These are phyloP conservation scores for Pantherophis guttatus DNA, from an alignment of 2,113 vertebrate genomes.

Conservation along the genomic window DNA sequence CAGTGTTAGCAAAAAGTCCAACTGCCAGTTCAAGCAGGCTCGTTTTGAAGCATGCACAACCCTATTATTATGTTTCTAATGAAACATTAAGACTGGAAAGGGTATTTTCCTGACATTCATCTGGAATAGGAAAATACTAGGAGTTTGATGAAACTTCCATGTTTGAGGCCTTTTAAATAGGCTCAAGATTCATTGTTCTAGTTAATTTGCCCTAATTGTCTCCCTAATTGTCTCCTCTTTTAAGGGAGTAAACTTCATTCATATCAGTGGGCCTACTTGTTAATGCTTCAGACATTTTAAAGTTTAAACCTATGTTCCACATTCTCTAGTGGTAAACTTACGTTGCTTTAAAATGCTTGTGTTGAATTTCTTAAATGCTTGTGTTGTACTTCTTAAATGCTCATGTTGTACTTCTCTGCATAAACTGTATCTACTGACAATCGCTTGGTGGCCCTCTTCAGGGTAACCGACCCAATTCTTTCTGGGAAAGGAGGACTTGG, in stretches of 20 bases:
- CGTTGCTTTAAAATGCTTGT: too few relatives aligned
- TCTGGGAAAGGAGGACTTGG: too few relatives aligned
- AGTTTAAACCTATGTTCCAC: too few relatives aligned
- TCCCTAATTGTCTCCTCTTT: not conserved
- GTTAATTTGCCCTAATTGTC: not conserved
- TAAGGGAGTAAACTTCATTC: not conserved
- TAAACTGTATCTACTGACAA: too few relatives aligned
- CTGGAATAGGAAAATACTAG: not conserved
- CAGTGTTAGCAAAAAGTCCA: not conserved
- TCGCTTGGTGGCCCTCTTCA: too few relatives aligned
- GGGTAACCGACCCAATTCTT: too few relatives aligned
- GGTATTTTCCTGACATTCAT: not conserved
- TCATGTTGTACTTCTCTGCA: too few relatives aligned
- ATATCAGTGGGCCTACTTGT: not conserved
- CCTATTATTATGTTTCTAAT: not conserved
- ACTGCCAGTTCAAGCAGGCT: not conserved
- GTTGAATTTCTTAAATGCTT: too few relatives aligned
- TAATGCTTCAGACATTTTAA: too few relatives aligned
- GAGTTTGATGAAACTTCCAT: not conserved
- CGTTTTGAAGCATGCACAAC: not conserved
- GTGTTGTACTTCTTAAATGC: too few relatives aligned
- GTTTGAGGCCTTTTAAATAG: not conserved
- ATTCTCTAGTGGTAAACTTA: too few relatives aligned
- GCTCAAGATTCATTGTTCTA: not conserved
- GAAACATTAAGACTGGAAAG: not conserved